Percentiles rank a stretch among this genome's conserved stretches.
These are phyloP conservation scores for Zosterops pallidus DNA, from an alignment of 2,113 vertebrate genomes.

Conservation along the genomic window DNA sequence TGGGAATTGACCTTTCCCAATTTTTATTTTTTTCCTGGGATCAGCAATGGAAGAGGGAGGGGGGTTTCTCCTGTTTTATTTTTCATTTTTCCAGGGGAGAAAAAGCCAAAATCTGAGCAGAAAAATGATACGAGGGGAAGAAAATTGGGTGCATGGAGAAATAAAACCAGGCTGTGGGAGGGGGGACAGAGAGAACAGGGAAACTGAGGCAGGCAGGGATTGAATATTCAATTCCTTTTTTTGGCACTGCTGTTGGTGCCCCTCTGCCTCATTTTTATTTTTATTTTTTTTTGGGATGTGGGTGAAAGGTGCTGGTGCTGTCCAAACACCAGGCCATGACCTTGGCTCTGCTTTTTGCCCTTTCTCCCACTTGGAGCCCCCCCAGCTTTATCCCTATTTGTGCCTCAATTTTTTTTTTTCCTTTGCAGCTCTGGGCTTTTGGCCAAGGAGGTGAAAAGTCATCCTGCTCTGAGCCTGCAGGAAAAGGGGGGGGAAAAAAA, in stretches of 20 bases:
- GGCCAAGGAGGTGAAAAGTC: background rate
- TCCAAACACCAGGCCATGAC: background rate
- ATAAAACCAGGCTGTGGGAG: rapidly evolving
- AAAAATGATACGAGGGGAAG: background rate
- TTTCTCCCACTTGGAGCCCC: background rate
- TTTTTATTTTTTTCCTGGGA: background rate
- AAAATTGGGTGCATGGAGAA: background rate
- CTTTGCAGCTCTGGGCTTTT: background rate
- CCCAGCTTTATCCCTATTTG: rapidly evolving
- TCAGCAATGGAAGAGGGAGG: background rate
- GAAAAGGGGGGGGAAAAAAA: too few species aligned
- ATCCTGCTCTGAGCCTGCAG: too few species aligned
- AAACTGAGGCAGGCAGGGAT: background rate
- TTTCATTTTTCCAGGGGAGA: background rate
- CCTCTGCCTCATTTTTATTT: background rate
- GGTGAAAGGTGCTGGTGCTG: background rate
- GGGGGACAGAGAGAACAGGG: background rate
- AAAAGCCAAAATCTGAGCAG: background rate
- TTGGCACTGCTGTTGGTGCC: background rate
- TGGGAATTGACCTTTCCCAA: background rate
- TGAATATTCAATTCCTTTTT: background rate
- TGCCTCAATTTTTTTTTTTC: background rate
- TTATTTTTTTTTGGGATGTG: background rate
- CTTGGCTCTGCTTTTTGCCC: background rate
- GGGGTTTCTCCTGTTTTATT: too few species aligned